A percentile compares a stretch with the other conserved stretches of the same genome.
Conservation (phyloP, 2,888 invertebrate genomes). For the Trilocha varians region DNA sequence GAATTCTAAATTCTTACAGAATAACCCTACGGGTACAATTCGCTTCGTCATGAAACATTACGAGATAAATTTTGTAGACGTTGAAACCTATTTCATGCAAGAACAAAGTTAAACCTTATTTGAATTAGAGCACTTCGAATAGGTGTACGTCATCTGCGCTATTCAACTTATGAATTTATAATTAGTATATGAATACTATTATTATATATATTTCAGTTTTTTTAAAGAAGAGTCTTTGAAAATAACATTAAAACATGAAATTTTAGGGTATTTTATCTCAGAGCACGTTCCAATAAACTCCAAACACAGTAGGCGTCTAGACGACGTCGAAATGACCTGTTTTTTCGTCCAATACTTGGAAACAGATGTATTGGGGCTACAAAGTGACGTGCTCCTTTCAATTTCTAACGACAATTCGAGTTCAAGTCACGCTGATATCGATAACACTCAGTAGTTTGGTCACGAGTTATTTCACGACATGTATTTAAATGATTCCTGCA, state of each 20-base stretch:
- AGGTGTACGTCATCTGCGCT: no score
- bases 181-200: no score
- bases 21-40: not conserved
- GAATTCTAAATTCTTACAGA: no score
- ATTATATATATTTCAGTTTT: no score
- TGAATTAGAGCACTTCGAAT: no score
- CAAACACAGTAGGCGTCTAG: not conserved
- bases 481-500: constrained; percentile 28
- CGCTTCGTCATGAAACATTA: not conserved
- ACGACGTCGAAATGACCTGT: not conserved
- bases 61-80: not conserved
- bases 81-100: not conserved
- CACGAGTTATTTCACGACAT: constrained; percentile 31
- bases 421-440: constrained; percentile 30
- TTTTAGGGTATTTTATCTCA: no score
- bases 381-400: constrained; percentile 25
- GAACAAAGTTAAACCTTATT: not conserved
- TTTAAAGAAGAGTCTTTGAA: no score
- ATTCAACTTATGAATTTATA: no score
- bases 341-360: not conserved
- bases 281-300: no score
- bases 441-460: constrained; percentile 26
- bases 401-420: constrained; percentile 27
- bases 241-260: no score
- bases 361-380: constrained; percentile 1